phyloP scores from a whole-genome alignment of 2,797 vertebrate species.

The Pseudochromis fuscus region DNA sequence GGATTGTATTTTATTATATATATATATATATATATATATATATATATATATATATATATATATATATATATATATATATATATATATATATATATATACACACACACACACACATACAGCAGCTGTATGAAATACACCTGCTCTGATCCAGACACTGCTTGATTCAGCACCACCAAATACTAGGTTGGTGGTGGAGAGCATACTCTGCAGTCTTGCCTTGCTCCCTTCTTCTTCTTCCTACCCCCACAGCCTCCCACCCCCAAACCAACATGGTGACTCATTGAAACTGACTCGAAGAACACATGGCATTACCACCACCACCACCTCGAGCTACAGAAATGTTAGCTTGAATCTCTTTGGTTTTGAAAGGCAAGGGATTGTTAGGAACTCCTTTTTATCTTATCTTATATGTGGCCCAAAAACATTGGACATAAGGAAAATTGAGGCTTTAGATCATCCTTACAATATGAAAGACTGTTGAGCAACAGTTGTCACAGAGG shows the following conservation, averaged over 20 bases:
- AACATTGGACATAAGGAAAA: neutral
- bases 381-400: neutral
- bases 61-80: too few relatives aligned
- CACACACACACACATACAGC: too few relatives aligned
- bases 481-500: slow-evolving; percentile 59
- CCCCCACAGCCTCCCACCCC: neutral
- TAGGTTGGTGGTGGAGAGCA: slow-evolving; percentile 43
- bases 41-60: too few relatives aligned
- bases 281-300: slow-evolving; percentile 67
- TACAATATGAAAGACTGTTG: slow-evolving; percentile 11
- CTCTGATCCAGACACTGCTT: slow-evolving; percentile 64
- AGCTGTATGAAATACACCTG: slow-evolving; percentile 33
- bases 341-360: slow-evolving; percentile 35
- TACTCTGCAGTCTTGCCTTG: slow-evolving; percentile 66
- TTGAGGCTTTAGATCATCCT: neutral
- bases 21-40: too few relatives aligned
- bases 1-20: too few relatives aligned
- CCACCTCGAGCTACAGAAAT: slow-evolving; percentile 40
- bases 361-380: slow-evolving; percentile 21
- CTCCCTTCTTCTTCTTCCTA: slow-evolving; percentile 27
- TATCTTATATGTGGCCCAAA: neutral
- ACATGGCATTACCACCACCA: slow-evolving; percentile 47
- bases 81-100: too few relatives aligned
- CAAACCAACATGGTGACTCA: slow-evolving; percentile 67
- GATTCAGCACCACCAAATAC: slow-evolving; percentile 57